Conservation (phyloP, 2,888 invertebrate genomes). For the Trichopria drosophilae region DNA sequence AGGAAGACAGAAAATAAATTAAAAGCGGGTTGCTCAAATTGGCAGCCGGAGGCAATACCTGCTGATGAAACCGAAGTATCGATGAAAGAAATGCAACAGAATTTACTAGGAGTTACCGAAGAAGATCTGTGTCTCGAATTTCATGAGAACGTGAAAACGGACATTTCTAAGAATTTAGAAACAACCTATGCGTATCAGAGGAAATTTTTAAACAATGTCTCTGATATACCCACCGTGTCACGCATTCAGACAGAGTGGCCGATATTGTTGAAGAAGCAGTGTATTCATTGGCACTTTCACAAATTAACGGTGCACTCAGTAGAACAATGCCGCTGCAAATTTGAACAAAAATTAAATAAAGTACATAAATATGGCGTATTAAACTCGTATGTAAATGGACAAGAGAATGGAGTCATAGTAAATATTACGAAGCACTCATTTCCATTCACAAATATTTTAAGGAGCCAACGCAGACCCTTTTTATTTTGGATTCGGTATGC, state of each 20-base stretch:
- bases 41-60: neutral
- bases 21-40: neutral
- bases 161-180: neutral
- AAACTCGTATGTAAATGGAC: too few relatives aligned
- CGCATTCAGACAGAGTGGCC: neutral
- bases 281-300: neutral
- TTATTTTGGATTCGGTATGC: too few relatives aligned
- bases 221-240: neutral
- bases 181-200: neutral
- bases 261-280: neutral
- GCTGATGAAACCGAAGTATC: neutral
- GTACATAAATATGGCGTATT: too few relatives aligned
- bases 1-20: neutral
- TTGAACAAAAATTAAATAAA: neutral
- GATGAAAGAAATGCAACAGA: neutral
- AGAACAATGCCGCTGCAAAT: neutral
- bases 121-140: neutral
- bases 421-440: too few relatives aligned
- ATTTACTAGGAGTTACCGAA: neutral
- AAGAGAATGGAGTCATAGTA: too few relatives aligned
- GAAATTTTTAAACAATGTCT: neutral
- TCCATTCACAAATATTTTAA: too few relatives aligned
- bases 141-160: neutral
- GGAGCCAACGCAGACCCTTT: too few relatives aligned
- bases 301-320: neutral